phyloP scores from a whole-genome alignment of 2,113 vertebrate genomes.

The Probosciger aterrimus region DNA sequence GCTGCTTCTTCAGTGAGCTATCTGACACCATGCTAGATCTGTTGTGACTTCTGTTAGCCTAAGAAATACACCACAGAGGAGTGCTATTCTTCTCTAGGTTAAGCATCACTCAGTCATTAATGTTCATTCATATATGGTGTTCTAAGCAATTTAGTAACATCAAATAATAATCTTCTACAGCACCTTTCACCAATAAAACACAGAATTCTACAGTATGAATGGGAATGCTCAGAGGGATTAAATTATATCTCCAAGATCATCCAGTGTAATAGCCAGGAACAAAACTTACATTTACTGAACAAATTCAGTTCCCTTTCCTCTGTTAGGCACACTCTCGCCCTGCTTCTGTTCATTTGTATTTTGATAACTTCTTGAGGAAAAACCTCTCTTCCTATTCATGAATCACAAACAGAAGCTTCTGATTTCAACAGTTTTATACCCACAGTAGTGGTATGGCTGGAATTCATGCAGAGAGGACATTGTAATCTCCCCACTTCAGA shows the following conservation, averaged over 20 bases:
- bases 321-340: not conserved
- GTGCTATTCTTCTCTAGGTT: not conserved
- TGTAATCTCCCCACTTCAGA: not conserved
- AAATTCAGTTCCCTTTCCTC: not conserved
- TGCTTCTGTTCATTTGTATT: not conserved
- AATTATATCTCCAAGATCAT: not conserved
- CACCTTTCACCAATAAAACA: not conserved
- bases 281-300: not conserved
- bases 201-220: not conserved
- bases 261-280: not conserved
- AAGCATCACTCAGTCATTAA: not conserved
- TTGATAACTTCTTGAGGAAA: not conserved
- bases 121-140: not conserved
- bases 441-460: not conserved
- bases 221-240: not conserved
- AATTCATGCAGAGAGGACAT: not conserved
- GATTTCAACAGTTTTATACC: not conserved
- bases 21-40: not conserved
- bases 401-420: not conserved
- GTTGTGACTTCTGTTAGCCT: not conserved
- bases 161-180: not conserved
- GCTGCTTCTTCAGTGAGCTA: not conserved
- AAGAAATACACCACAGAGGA: not conserved
- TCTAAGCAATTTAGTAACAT: not conserved
- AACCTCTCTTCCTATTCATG: not conserved